phyloP scores from a whole-genome alignment of 2,888 invertebrate species.

The Entomobrya proxima region DNA sequence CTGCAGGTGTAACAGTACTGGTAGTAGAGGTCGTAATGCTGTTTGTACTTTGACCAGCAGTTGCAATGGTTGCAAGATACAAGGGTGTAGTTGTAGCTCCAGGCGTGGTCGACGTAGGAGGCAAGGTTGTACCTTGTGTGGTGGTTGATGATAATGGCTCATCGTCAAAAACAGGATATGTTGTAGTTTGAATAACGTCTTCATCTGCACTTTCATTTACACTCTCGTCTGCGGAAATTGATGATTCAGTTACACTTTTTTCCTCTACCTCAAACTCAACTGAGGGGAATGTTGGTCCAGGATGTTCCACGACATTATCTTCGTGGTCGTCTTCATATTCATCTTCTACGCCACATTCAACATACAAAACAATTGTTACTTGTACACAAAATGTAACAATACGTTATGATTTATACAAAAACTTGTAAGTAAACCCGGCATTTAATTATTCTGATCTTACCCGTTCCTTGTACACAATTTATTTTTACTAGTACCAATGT shows the following conservation, averaged over 20 bases:
- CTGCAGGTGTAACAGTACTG: neutral
- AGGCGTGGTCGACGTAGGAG: constrained; percentile 47
- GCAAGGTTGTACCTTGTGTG: constrained; percentile 15
- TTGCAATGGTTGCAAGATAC: neutral
- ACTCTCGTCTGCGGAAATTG: neutral
- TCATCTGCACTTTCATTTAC: neutral
- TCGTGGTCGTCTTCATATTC: constrained; percentile 52
- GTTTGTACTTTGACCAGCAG: neutral
- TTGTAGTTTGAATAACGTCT: constrained; percentile 50
- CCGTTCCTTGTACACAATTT: constrained; percentile 43
- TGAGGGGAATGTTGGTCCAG: constrained; percentile 48
- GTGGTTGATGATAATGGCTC: constrained; percentile 29
- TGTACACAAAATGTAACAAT: neutral
- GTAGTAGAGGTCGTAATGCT: too few relatives aligned
- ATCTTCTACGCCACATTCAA: constrained; percentile 28
- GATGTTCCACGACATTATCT: constrained; percentile 56
- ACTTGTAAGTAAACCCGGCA: too few relatives aligned
- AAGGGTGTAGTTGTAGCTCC: neutral
- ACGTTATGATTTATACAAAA: too few relatives aligned
- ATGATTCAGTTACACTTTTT: neutral
- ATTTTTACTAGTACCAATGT: constrained; percentile 21
- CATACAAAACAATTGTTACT: neutral
- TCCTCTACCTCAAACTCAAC: constrained; percentile 37
- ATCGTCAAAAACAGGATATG: constrained; percentile 54
- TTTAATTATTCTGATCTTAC: constrained; percentile 13